A percentile compares a stretch with the other conserved stretches of the same genome.
These are phyloP conservation scores for Mnemiopsis leidyi DNA, from an alignment of 37 sponge, comb jelly and placozoan genomes.

Conservation along the genomic window DNA sequence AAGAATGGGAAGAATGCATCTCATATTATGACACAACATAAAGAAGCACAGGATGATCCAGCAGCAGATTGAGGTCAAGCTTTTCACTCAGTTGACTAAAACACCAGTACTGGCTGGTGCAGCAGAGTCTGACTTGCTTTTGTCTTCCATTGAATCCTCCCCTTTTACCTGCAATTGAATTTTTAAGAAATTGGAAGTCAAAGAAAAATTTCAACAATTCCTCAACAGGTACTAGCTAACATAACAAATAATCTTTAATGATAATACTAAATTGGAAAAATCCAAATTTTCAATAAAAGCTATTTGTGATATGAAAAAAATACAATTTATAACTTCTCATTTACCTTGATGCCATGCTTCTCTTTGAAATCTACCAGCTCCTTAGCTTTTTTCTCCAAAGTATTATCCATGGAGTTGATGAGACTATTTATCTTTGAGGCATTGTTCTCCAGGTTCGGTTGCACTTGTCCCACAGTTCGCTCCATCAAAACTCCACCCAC, in stretches of 20 bases:
- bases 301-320: no score
- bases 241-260: no score
- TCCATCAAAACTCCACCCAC: conserved; percentile 94
- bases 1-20: no score
- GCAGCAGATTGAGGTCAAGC: no score
- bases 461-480: conserved; percentile 85
- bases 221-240: no score
- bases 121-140: not conserved
- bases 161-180: conserved; percentile 24
- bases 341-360: conserved; percentile 78
- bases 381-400: conserved; percentile 79
- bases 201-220: no score
- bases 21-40: no score
- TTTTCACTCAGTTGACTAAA: conserved; percentile 32
- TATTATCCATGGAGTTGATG: conserved; percentile 65
- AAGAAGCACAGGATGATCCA: no score
- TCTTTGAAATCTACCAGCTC: conserved; percentile 76
- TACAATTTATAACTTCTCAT: no score
- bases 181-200: no score
- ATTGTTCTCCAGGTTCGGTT: conserved; percentile 80
- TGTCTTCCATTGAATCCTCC: not conserved
- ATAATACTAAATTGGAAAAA: no score
- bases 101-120: not conserved
- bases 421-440: conserved; percentile 69
- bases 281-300: no score